Base-by-base conservation (phyloP, 2,888 invertebrate species). In the Drosophila bunnanda region DNA sequence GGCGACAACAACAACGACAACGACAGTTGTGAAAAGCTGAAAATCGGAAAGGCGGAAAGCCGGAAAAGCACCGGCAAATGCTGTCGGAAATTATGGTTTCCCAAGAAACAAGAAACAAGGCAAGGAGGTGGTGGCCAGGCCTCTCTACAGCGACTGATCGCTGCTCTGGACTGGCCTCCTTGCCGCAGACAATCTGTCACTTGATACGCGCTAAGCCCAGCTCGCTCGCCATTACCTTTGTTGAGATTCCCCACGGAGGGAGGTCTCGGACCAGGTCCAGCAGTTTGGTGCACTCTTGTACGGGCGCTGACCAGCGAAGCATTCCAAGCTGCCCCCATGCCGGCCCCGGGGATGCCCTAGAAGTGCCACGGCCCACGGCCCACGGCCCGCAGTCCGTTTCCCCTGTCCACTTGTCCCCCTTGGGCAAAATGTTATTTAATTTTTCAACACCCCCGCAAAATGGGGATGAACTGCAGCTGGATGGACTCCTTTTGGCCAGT, bases 281-380 rank as follows among this genome's bases (percentile, higher is more conserved):
- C 64, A 70, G 75, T 72, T 77, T 13, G 36, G 36, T 15, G 44
- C 39, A 75, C 68, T 71, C 74, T 83, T 83, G 72, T 83, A 83
- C 83, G 83, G 83, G 83, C 88, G 88, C 83, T 80, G 78, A 75
- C 77, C 89, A 84, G 67, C 89, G 76, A 87, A 84, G 84, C 89
- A 86, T 86, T 88, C 84, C 79, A 77, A 82, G 50, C 34, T 34
- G 50, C 50, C 50, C 50, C 50, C 32, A 59, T 68, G 57, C 56
- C 20, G 39, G 34, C 39, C 38, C 67, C 70, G 75, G 78, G 61
- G 91, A 91, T 89, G 86, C 91, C 90, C 80, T 91, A 91, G 70
- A 90, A 91, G 89, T 91, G 91, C 39, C 64, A n/a, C 12, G n/a
- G n/a, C n/a, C n/a, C n/a, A n/a, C 12, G n/a, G n/a, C 46, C 52